Conservation (phyloP, 2,888 invertebrate species). For the Tiphia femorata region DNA sequence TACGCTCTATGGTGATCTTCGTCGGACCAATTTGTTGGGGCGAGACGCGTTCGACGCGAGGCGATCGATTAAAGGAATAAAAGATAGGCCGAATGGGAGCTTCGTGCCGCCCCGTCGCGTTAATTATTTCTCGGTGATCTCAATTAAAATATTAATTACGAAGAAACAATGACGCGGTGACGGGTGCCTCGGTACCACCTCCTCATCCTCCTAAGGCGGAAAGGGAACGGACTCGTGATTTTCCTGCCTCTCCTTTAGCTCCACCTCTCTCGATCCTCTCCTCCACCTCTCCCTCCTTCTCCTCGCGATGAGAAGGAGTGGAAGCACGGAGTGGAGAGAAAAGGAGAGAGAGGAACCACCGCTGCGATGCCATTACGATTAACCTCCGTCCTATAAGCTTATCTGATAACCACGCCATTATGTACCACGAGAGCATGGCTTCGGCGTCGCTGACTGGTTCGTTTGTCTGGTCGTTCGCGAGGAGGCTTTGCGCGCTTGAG, state of each 20-base stretch:
- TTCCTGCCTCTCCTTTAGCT: conserved; percentile 1
- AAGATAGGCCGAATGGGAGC: conserved; percentile 30
- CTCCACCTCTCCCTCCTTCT: background rate
- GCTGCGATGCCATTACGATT: conserved; percentile 67
- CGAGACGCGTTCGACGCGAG: conserved; percentile 11
- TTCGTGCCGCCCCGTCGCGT: conserved; percentile 51
- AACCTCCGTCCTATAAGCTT: conserved; percentile 62
- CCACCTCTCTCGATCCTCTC: background rate
- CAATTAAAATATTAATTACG: conserved; percentile 67
- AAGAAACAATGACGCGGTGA: conserved; percentile 56
- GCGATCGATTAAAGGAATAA: conserved; percentile 53
- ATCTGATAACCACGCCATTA: conserved; percentile 63
- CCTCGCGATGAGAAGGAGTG: conserved; percentile 21
- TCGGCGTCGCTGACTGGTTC: conserved; percentile 59
- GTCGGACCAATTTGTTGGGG: no score
- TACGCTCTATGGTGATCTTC: no score
- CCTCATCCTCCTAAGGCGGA: background rate
- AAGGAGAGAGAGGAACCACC: conserved; percentile 52
- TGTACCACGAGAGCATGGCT: conserved; percentile 45
- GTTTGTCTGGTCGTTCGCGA: conserved; percentile 59
- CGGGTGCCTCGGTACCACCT: conserved; percentile 12
- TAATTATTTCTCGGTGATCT: conserved; percentile 66
- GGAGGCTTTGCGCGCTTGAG: conserved; percentile 19
- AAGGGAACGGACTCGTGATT: conserved; percentile 4
- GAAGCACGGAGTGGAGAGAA: no score